Evolutionary conservation across 2,113 vertebrate genomes (phyloP).

Genomic region (Eclectus roratus): DNA sequence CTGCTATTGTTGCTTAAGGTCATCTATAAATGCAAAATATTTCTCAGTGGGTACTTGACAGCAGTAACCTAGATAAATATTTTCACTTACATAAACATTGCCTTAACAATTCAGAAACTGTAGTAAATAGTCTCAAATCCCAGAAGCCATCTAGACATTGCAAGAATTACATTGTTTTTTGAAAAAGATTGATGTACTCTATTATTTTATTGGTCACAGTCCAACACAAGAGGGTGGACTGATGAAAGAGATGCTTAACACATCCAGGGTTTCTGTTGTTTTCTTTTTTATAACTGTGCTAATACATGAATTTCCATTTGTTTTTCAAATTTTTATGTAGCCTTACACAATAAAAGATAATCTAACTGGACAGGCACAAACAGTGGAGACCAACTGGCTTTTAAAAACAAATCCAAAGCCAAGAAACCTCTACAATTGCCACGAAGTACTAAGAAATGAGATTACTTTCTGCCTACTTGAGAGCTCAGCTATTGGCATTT

Average conservation of each 20-base stretch:
- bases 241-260: slow-evolving; percentile 24
- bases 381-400: background rate
- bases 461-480: background rate
- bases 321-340: slow-evolving; percentile 17
- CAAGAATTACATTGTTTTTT: background rate
- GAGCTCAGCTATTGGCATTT: background rate
- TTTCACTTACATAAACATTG: slow-evolving; percentile 62
- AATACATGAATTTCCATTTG: slow-evolving; percentile 30
- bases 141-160: slow-evolving; percentile 51
- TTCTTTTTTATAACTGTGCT: slow-evolving; percentile 8
- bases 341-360: slow-evolving; percentile 43
- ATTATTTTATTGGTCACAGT: slow-evolving; percentile 22
- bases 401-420: background rate
- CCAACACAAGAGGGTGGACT: slow-evolving; percentile 22
- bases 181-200: slow-evolving; percentile 30
- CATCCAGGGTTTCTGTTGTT: background rate
- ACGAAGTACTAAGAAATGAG: background rate
- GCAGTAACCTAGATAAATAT: slow-evolving; percentile 62
- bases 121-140: slow-evolving; percentile 57
- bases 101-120: slow-evolving; percentile 61
- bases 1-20: slow-evolving; percentile 40
- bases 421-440: background rate
- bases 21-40: slow-evolving; percentile 44
- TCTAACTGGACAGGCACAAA: slow-evolving; percentile 9
- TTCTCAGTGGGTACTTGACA: slow-evolving; percentile 37